Base-by-base conservation (phyloP, 2,888 invertebrate species). In the Dugesia japonica region DNA sequence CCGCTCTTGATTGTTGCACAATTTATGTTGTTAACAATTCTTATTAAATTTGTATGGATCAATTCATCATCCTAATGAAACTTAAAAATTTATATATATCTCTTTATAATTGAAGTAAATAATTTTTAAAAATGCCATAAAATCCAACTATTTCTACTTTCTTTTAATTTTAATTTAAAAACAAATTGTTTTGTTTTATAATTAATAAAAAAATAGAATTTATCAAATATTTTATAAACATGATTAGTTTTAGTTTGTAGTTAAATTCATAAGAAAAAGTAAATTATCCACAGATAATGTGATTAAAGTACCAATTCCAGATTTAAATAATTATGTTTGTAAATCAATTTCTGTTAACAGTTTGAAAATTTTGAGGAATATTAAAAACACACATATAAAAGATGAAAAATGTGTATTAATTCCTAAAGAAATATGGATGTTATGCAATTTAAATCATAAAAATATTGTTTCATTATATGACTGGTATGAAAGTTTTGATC, bases 201-300 rank as follows among this genome's bases (percentile, higher is more conserved):
- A n/a, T n/a, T n/a, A n/a, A n/a, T n/a, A n/a, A n/a, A n/a, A n/a
- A n/a, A n/a, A n/a, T n/a, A n/a, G n/a, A n/a, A n/a, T n/a, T n/a
- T n/a, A n/a, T n/a, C n/a, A n/a, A n/a, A n/a, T n/a, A n/a, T n/a
- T n/a, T n/a, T n/a, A n/a, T n/a, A n/a, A n/a, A n/a, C n/a, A n/a
- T n/a, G n/a, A n/a, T n/a, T n/a, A n/a, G n/a, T 56, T 56, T 72
- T 80, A 87, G 86, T 88, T 89, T 0, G 88, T 90, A 0, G 88
- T 89, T 42, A 90, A 90, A 85, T 89, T 89, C 80, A 89, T 90
- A 75, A 84, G 88, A 75, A 89, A 89, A 80, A 87, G 87, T 80
- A 89, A 89, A 80, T 88, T 89, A 81, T 87, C 86, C 4, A 85
- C 86, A 0, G 86, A 86, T 31, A 75, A 75, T 17, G n/a, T 75